Evolutionary conservation across 2,888 invertebrate species (phyloP), one percentile per base, ranked within the genome.

Genomic region (Apamea crenata): DNA sequence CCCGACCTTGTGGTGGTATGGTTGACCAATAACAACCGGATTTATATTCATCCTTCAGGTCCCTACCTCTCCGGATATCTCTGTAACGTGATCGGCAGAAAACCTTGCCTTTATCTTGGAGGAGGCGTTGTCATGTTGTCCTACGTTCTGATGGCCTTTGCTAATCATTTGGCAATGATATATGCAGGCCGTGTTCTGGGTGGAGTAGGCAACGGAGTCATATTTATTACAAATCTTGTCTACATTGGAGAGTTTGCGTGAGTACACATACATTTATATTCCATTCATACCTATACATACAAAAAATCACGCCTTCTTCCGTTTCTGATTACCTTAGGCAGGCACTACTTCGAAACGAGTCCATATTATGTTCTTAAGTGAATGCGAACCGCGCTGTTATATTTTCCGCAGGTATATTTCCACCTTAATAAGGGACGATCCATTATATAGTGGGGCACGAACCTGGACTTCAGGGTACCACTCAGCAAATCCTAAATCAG

Each of bases 41-140:
- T n/a, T n/a, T n/a, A n/a, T n/a, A n/a, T n/a, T n/a, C n/a, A 10
- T 40, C 32, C 88, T 91, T 47, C 89, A 94, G 94, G 94, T 25
- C 90, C 93, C 5, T 91, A 90, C 53, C 12, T 93, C 59, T 84
- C 91, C 0, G 92, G 91, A 2, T 92, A 90, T 77, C 29, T 94
- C 0, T 90, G 90, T 1, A 94, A 94, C 36, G 67, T 77, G 12
- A 86, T 86, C 10, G 94, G 94, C 1, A 84, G 94, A 3, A 94
- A 92, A 74, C 90, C 90, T 18, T 90, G 92, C 65, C 71, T 94
- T 0, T 50, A 91, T 18, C 29, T 92, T 0, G 92, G 90, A 1
- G 92, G 91, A 1, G 10, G 81, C 0, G 6, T 91, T 5, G 63
- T 82, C 6, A 44, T 89, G 0, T 12, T 88, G 0, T 77, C 90